Evolutionary conservation across 2,113 vertebrate species (phyloP), one percentile per base, ranked within the genome.

Genomic region (Petromus typicus): DNA sequence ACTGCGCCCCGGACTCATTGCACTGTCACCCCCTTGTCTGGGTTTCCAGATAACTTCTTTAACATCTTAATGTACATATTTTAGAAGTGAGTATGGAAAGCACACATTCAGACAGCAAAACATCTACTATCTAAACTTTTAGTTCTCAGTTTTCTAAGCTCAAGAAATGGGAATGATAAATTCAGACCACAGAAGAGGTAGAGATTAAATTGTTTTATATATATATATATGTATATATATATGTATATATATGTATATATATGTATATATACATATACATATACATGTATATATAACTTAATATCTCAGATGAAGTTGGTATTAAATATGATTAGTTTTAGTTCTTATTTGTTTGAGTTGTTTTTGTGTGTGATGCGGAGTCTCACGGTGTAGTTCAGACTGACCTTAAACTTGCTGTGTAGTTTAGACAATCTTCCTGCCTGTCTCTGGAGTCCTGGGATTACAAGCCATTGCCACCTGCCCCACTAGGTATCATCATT

Each of bases 151-250:
- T 87, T 92, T 43, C 67, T 67, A 20, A 63, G 22, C 51, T 97
- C 30, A 92, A 34, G 30, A 92, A 71, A 80, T 88, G 27, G 61
- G 32, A 96, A 64, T 81, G 71, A 27, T 91, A 45, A 40, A 54
- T 84, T 37, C 71, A 16, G 43, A 3, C 20, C 8, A 78, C 18
- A 54, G 16, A 87, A 61, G 43, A 57, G 54, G 2, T 17, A 85
- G 56, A 6, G 40, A 78, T 89, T 82, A 43, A 56, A 75, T 69
- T 48, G 90, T 45, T 81, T 0, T 56, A 3, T 59, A 12, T 85
- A 5, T 22, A 25, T 86, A 22, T 43, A 56, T 13, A 56, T 56
- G 16, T 56, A 64, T 14, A 23, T 40, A 57, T 75, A 48, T n/a
- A n/a, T n/a, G n/a, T n/a, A n/a, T 14, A 23, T 40, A 57, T 75